Conservation (phyloP, 2,888 invertebrate species). For the Lathronympha strigana region DNA sequence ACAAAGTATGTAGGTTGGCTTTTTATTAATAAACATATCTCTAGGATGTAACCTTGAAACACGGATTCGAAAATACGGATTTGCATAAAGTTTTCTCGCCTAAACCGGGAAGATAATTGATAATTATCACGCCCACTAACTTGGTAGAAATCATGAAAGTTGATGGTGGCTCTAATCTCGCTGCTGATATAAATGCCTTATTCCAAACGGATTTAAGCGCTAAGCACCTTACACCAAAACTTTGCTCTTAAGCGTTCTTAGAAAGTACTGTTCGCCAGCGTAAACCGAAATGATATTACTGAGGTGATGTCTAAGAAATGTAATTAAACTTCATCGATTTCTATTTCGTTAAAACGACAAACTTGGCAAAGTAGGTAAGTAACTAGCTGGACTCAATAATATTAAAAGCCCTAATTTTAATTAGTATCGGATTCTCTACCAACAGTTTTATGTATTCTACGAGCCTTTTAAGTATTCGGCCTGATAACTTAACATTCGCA, state of each 20-base stretch:
- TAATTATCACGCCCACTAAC: slow-evolving; percentile 13
- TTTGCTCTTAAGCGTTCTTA: slow-evolving; percentile 33
- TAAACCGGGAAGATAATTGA: slow-evolving; percentile 23
- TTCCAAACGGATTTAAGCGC: slow-evolving; percentile 26
- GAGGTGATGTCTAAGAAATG: too few relatives aligned
- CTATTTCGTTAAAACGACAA: too few relatives aligned
- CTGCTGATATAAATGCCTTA: slow-evolving; percentile 37
- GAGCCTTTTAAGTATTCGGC: too few relatives aligned
- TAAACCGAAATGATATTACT: background rate
- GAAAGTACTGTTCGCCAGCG: slow-evolving; percentile 9
- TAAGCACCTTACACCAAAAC: slow-evolving; percentile 34
- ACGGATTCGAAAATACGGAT: background rate
- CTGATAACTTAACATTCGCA: too few relatives aligned
- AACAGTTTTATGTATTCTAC: too few relatives aligned
- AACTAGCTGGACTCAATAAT: too few relatives aligned
- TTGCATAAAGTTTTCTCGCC: slow-evolving; percentile 9
- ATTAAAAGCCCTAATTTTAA: too few relatives aligned
- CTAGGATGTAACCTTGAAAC: background rate
- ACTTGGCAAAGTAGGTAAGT: too few relatives aligned
- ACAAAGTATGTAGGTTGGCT: too few relatives aligned
- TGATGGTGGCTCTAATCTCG: slow-evolving; percentile 32
- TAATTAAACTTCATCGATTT: too few relatives aligned
- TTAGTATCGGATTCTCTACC: too few relatives aligned
- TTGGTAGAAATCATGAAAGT: slow-evolving; percentile 36
- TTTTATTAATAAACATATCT: background rate